These are phyloP conservation scores for Peromyscus attwateri DNA, from an alignment of 2,797 vertebrate species.

Conservation along the genomic window DNA sequence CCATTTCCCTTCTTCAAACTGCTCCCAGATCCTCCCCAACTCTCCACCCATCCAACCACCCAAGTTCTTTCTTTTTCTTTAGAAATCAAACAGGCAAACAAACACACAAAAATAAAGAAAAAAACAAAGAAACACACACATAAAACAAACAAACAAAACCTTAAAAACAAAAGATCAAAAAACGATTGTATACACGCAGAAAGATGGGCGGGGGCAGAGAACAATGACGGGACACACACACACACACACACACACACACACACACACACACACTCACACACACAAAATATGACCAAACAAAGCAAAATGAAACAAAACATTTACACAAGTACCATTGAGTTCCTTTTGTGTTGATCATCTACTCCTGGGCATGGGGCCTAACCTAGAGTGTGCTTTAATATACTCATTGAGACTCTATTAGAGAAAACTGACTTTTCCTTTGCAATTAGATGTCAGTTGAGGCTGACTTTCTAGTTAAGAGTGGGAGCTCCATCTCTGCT, in stretches of 20 bases:
- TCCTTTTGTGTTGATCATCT: not conserved
- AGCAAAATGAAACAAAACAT: not conserved
- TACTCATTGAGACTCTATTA: not conserved
- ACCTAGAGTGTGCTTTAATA: not conserved
- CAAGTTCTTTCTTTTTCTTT: not conserved
- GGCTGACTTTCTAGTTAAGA: not conserved
- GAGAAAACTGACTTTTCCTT: not conserved
- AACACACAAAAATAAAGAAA: not conserved
- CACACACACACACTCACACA: not conserved
- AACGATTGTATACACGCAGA: not conserved
- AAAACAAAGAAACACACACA: not conserved
- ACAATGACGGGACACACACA: no score
- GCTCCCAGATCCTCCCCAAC: not conserved
- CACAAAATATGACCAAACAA: not conserved
- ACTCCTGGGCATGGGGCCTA: not conserved
- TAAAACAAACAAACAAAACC: not conserved
- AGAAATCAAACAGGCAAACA: not conserved
- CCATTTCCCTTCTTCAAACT: not conserved
- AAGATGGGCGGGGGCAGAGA: not conserved
- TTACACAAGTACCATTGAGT: not conserved
- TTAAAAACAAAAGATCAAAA: not conserved
- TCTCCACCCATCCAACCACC: not conserved
- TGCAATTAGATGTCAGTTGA: no score
- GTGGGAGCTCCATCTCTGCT: not conserved
- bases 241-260: no score